Base-by-base conservation (phyloP, 1,140 invertebrate genomes). In the Andrena cerasifolii region DNA sequence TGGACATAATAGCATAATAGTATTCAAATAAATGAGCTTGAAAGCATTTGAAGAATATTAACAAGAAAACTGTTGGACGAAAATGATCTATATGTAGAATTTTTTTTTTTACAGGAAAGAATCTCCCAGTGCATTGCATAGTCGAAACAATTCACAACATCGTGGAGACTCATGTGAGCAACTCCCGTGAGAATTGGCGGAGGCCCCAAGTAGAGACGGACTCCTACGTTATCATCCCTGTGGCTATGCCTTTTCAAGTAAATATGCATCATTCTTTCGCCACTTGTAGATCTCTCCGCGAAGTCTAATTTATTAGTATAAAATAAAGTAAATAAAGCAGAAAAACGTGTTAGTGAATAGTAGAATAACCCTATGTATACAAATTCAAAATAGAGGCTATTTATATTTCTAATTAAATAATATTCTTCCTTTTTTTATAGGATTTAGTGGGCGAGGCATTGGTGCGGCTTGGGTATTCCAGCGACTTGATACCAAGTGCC, bases 171-270 rank as follows among this genome's bases (percentile, higher is more conserved):
- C 92, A 92, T 71, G 85, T 90, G 5, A 87, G 80, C 78, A 83
- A 79, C 56, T 73, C 76, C 40, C 92, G 80, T 92, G 94, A 94
- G 89, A 95, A 92, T 76, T 93, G 92, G 91, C 93, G 95, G 43
- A 93, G 95, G 40, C 94, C 96, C 2, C 93, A 95, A 54, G 95
- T 98, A 45, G 97, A 98, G 90, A 95, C 96, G 12, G 98, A 99
- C 91, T 97, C 96, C 85, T 99, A 97, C 90, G 98, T 98, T 87
- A 98, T 99, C 90, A 96, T 99, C 83, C 97, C 98, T 7, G 95
- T 96, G n/a, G 94, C 95, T 58, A 98, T 97, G 61, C 95, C 96
- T 45, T 98, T 98, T 92, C 95, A 96, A 74, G 97, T 93, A 65
- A 89, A 78, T 21, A 56, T 33, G n/a, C n/a, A n/a, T n/a, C n/a